These are phyloP conservation scores for Machimus atricapillus DNA, from an alignment of 2,888 invertebrate species.

Conservation along the genomic window DNA sequence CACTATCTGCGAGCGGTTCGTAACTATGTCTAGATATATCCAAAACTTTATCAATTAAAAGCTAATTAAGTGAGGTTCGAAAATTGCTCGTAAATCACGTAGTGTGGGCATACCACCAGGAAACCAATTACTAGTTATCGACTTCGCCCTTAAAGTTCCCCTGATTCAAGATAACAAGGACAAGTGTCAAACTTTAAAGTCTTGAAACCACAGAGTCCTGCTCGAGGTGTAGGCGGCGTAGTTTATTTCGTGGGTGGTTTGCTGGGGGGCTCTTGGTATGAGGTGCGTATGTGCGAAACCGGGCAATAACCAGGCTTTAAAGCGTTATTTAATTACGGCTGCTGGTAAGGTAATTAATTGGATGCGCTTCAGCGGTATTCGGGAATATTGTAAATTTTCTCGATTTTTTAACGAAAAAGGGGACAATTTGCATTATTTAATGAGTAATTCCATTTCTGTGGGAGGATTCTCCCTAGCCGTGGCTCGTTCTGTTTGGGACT, in stretches of 20 bases:
- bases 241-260: background rate
- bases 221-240: background rate
- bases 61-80: conserved; percentile 14
- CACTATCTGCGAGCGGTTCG: background rate
- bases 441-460: background rate
- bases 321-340: background rate
- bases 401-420: background rate
- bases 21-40: background rate
- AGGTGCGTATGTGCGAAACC: background rate
- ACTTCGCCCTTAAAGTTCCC: background rate
- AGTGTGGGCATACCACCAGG: background rate
- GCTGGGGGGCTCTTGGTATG: background rate
- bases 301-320: background rate
- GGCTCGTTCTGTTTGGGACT: background rate
- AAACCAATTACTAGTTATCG: conserved; percentile 5
- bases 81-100: conserved; percentile 7
- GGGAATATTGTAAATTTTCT: background rate
- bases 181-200: background rate
- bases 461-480: background rate
- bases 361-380: background rate
- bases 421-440: background rate
- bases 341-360: conserved; percentile 1
- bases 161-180: conserved; percentile 6
- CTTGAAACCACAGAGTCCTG: background rate
- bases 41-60: conserved; percentile 9